Conservation (phyloP, 2,113 vertebrate species). For the Herpetotheres cachinnans region DNA sequence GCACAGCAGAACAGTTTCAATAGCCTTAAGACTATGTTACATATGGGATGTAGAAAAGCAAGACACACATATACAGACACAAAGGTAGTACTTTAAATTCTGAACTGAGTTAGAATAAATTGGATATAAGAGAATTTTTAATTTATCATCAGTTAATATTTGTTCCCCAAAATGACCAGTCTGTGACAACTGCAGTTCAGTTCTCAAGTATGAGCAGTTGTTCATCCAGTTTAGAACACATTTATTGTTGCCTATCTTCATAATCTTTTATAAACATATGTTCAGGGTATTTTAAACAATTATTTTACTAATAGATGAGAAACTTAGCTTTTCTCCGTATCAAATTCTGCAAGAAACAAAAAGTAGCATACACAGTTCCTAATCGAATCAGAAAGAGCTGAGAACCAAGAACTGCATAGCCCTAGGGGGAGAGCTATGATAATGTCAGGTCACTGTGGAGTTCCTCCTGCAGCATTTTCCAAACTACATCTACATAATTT, state of each 20-base stretch:
- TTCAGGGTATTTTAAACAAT: neutral
- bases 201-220: neutral
- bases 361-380: neutral
- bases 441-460: neutral
- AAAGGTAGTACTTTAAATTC: neutral
- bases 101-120: neutral
- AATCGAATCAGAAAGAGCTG: neutral
- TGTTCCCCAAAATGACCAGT: neutral
- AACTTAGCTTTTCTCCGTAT: neutral
- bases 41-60: neutral
- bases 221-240: neutral
- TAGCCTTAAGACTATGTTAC: neutral
- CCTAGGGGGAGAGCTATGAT: neutral
- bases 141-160: neutral
- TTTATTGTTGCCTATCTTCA: neutral
- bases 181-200: neutral
- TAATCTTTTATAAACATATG: neutral
- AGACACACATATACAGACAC: neutral
- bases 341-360: neutral
- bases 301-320: neutral
- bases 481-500: neutral
- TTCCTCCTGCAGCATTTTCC: neutral
- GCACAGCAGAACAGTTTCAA: neutral
- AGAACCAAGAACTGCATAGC: neutral
- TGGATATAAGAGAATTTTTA: neutral